Conservation (phyloP, 2,113 vertebrate genomes). For the Orientallactaga bullata region DNA sequence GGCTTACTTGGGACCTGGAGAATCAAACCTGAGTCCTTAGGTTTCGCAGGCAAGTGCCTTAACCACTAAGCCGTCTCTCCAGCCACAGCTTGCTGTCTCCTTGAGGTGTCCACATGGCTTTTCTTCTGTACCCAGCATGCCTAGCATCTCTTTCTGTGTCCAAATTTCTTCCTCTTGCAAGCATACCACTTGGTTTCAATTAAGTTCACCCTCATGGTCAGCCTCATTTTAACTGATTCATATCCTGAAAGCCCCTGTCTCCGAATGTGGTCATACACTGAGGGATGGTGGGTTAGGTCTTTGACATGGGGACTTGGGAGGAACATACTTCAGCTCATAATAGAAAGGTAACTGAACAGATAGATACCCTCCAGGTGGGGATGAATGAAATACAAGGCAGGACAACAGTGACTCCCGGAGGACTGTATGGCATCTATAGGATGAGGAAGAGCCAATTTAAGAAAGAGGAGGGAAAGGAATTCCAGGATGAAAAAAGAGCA, state of each 20-base stretch:
- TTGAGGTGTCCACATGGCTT: accelerated
- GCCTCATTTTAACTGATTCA: background rate
- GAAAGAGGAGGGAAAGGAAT: background rate
- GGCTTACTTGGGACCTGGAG: too few species aligned
- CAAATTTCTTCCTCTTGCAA: background rate
- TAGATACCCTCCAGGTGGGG: background rate
- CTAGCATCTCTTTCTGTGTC: background rate
- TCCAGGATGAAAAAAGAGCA: background rate
- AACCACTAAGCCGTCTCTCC: too few species aligned
- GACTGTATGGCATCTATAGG: background rate
- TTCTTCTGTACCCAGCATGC: background rate
- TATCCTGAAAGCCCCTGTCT: too few species aligned
- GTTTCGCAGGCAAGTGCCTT: too few species aligned
- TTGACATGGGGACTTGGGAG: background rate
- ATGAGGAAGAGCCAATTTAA: background rate
- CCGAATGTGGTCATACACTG: too few species aligned
- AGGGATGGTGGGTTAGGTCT: background rate
- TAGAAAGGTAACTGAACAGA: background rate
- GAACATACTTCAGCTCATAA: background rate
- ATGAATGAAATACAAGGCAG: background rate
- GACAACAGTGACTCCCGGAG: background rate
- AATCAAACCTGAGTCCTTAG: too few species aligned
- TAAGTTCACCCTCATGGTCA: background rate
- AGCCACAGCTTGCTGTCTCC: too few species aligned
- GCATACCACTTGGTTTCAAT: background rate